A percentile compares a stretch with the other conserved stretches of the same genome.
Conservation (phyloP, 2,797 vertebrate species). For the Syndactyla subalaris region DNA sequence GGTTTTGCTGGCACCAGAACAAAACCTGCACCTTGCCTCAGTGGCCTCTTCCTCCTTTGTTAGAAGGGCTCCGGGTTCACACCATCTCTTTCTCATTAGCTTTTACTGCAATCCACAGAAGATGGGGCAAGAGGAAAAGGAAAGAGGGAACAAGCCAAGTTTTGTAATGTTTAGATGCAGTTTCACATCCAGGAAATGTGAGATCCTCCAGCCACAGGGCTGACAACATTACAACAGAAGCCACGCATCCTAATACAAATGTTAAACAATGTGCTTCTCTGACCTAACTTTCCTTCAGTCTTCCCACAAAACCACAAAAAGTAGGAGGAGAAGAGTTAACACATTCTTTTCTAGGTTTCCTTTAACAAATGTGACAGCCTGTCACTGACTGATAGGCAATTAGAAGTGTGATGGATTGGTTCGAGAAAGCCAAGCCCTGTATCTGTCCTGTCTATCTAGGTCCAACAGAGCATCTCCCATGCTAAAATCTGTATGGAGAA, state of each 20-base stretch:
- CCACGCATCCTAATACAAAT: neutral
- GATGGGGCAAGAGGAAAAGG: neutral
- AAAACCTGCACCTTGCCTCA: neutral
- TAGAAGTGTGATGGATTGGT: neutral
- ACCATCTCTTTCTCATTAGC: neutral
- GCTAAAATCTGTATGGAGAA: neutral
- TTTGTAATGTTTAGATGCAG: neutral
- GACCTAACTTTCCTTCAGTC: slow-evolving; percentile 19
- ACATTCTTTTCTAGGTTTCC: neutral
- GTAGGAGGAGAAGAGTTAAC: slow-evolving; percentile 26
- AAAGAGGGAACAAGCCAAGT: neutral
- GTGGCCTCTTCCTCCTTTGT: neutral
- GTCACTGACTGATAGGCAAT: neutral
- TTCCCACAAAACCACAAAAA: slow-evolving; percentile 60
- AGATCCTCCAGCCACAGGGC: neutral
- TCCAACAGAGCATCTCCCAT: neutral
- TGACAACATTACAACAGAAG: slow-evolving; percentile 9
- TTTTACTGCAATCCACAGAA: neutral
- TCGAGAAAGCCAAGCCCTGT: neutral
- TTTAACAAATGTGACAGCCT: neutral
- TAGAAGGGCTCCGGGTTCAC: neutral
- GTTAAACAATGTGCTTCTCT: neutral
- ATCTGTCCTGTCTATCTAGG: neutral
- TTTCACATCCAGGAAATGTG: slow-evolving; percentile 29
- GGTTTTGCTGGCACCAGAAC: neutral